A percentile compares a stretch with the other conserved stretches of the same genome.
These are phyloP conservation scores for Ectemnius lituratus DNA, from an alignment of 2,888 invertebrate species.

Conservation along the genomic window DNA sequence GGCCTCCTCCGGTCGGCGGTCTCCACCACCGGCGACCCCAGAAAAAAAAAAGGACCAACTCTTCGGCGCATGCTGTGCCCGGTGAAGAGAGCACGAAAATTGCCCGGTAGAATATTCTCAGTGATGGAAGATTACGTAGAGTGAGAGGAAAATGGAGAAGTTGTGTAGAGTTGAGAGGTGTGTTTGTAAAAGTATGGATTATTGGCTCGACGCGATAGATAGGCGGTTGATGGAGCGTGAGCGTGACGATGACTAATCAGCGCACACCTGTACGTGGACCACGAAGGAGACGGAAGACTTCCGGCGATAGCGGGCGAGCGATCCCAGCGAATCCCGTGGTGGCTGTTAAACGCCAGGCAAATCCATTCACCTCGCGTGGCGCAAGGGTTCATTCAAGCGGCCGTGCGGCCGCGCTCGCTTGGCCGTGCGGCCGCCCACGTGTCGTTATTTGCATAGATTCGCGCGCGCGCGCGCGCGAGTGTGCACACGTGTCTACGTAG, in stretches of 20 bases:
- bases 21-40: slow-evolving; percentile 11
- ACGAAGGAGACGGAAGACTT: slow-evolving; percentile 59
- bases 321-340: slow-evolving; percentile 55
- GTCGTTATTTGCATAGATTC: slow-evolving; percentile 67
- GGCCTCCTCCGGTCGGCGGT: slow-evolving; percentile 9
- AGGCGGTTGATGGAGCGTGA: slow-evolving; percentile 20
- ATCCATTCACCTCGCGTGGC: slow-evolving; percentile 68
- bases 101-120: not conserved
- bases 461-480: slow-evolving; percentile 47
- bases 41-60: not conserved
- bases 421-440: slow-evolving; percentile 59
- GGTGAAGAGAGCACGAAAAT: not conserved
- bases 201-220: not conserved
- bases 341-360: slow-evolving; percentile 58
- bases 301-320: slow-evolving; percentile 52
- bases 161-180: not conserved
- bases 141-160: too few species aligned
- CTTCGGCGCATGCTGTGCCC: not conserved
- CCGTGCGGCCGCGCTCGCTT: slow-evolving; percentile 41
- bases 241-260: slow-evolving; percentile 42
- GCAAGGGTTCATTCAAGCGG: slow-evolving; percentile 69
- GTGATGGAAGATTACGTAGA: too few species aligned
- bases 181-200: not conserved
- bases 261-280: slow-evolving; percentile 55
- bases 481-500: slow-evolving; percentile 27